Evolutionary conservation across 2,888 invertebrate species (phyloP), one percentile per base, ranked within the genome.

Genomic region (Drosophila setosimentum): DNA sequence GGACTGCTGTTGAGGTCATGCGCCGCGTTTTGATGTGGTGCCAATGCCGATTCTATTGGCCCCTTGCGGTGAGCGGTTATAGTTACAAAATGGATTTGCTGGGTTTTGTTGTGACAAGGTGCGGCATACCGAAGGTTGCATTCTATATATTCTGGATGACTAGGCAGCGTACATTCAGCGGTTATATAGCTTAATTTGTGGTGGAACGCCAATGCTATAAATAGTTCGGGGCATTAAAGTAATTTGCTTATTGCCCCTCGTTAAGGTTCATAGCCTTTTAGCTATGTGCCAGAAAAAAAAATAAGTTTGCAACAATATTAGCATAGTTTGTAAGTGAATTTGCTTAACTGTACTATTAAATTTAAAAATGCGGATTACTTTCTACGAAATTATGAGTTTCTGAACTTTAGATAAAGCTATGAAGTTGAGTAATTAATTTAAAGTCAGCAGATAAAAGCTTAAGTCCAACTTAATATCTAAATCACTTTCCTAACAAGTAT

Each of bases 11-110:
- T 42, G 42, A 51, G 59, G 68, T 72, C 72, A 37, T 57, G 60
- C 51, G 60, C 55, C 24, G 29, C 67, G 69, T 77, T 78, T 85
- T 85, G 83, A 85, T 85, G 84, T 85, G 84, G 88, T 87, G 69
- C 81, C 86, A 85, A 75, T 60, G 76, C 78, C 64, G 63, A 35
- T 40, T 42, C 40, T 18, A 37, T 49, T 60, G 48, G 54, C 63
- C 70, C 51, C 53, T 66, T 80, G 87, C 59, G 82, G 87, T 70
- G 24, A 76, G 33, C 6, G 53, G 62, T 80, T 84, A 78, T 78
- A 72, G 73, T 87, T 87, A 80, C 83, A 76, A 69, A 68, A 21
- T 67, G 61, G 68, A 61, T 27, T 68, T 68, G 45, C 48, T 49
- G 48, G 50, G 42, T 57, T 60, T 64, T 24, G 78, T 64, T 76